Percentiles rank a stretch among this genome's conserved stretches.
These are phyloP conservation scores for Pangasius sanitwongsei DNA, from an alignment of 2,797 vertebrate species.

Conservation along the genomic window DNA sequence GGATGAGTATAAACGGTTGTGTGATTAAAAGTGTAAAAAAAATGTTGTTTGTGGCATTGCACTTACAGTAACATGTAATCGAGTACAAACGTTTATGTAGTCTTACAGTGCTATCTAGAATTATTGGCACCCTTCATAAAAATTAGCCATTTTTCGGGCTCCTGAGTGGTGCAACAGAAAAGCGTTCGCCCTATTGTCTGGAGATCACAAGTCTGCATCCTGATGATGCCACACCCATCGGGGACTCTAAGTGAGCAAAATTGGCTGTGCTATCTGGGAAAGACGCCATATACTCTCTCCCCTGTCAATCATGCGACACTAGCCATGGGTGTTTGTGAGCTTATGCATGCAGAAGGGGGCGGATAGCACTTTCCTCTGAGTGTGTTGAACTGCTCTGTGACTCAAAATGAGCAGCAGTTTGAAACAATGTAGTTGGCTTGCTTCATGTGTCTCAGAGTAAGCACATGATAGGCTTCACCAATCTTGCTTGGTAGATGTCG, in stretches of 20 bases:
- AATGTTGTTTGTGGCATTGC: background rate
- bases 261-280: background rate
- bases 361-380: background rate
- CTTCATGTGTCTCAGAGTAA: background rate
- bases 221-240: background rate
- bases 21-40: background rate
- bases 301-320: background rate
- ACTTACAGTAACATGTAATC: background rate
- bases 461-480: background rate
- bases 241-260: background rate
- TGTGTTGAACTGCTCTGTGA: background rate
- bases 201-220: background rate
- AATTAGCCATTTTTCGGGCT: background rate
- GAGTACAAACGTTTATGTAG: background rate
- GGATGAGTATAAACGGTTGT: background rate
- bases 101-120: background rate
- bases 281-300: background rate
- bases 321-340: background rate
- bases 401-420: background rate
- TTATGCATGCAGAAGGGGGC: background rate
- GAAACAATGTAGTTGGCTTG: background rate
- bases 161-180: background rate
- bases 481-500: background rate
- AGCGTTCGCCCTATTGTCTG: background rate
- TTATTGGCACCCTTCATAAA: background rate